phyloP scores from a whole-genome alignment of 1,140 invertebrate species.

The Hylyphantes graminicola region DNA sequence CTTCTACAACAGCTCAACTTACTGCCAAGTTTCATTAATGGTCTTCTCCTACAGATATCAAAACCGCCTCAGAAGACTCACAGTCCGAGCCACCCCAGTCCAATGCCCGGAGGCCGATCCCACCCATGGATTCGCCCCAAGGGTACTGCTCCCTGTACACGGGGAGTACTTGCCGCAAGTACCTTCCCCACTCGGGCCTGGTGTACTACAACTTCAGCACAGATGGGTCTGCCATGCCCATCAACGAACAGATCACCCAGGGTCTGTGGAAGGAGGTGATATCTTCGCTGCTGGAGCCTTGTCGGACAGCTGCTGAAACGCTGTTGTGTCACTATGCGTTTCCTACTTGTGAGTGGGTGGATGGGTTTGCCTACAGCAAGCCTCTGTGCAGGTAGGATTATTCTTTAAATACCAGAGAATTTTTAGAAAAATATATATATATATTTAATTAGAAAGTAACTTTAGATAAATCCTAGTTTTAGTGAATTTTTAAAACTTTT shows the following conservation, averaged over 20 bases:
- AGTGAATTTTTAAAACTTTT: too few relatives aligned
- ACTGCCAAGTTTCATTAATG: not conserved
- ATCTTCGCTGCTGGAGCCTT: conserved; percentile 80
- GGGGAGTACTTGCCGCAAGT: conserved; percentile 86
- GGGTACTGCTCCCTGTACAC: conserved; percentile 89
- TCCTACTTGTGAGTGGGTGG: conserved; percentile 81
- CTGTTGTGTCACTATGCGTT: conserved; percentile 92
- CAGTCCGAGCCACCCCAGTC: conserved; percentile 40
- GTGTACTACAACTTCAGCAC: conserved; percentile 81
- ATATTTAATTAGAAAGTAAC: too few relatives aligned
- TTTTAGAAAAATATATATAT: too few relatives aligned
- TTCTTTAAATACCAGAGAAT: not conserved
- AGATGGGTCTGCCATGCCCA: conserved; percentile 73
- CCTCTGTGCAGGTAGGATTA: conserved; percentile 72
- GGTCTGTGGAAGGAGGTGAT: conserved; percentile 89
- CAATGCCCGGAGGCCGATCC: conserved; percentile 19
- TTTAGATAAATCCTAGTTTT: too few relatives aligned
- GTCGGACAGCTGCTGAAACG: conserved; percentile 85
- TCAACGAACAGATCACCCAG: conserved; percentile 84
- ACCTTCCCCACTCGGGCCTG: conserved; percentile 76
- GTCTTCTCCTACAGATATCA: not conserved
- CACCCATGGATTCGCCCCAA: conserved; percentile 41
- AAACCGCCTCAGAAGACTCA: conserved; percentile 12
- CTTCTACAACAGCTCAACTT: not conserved
- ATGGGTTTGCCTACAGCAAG: conserved; percentile 65